These are phyloP conservation scores for Penelope pileata DNA, from an alignment of 2,113 vertebrate species.

Conservation along the genomic window DNA sequence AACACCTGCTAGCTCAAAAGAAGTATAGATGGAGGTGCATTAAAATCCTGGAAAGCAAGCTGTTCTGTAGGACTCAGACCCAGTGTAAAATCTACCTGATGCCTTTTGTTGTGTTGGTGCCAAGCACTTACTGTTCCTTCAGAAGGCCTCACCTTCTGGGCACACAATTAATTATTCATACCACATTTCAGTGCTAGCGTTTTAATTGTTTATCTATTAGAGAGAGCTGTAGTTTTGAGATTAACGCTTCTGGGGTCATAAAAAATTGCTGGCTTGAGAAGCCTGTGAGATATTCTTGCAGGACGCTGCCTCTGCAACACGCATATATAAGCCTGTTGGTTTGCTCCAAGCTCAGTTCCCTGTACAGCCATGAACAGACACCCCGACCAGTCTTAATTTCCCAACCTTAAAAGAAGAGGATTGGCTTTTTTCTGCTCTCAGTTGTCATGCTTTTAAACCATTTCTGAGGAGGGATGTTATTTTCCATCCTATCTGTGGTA, in stretches of 20 bases:
- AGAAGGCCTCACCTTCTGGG: neutral
- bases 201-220: fast-evolving
- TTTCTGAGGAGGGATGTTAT: neutral
- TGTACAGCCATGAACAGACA: neutral
- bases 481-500: fast-evolving
- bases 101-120: neutral
- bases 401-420: neutral
- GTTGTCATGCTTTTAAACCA: fast-evolving
- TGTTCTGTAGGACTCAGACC: neutral
- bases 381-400: neutral
- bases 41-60: neutral
- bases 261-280: neutral
- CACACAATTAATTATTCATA: too few species aligned
- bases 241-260: neutral
- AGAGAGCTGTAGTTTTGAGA: neutral
- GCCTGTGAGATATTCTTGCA: neutral
- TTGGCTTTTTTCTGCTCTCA: fast-evolving
- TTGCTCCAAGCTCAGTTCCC: neutral
- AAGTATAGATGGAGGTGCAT: neutral
- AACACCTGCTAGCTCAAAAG: neutral
- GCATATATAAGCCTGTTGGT: neutral
- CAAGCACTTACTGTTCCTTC: fast-evolving
- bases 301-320: neutral
- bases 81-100: fast-evolving
- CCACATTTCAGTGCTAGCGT: fast-evolving